Evolutionary conservation across 2,888 invertebrate genomes (phyloP).

Genomic region (Acleris holmiana): DNA sequence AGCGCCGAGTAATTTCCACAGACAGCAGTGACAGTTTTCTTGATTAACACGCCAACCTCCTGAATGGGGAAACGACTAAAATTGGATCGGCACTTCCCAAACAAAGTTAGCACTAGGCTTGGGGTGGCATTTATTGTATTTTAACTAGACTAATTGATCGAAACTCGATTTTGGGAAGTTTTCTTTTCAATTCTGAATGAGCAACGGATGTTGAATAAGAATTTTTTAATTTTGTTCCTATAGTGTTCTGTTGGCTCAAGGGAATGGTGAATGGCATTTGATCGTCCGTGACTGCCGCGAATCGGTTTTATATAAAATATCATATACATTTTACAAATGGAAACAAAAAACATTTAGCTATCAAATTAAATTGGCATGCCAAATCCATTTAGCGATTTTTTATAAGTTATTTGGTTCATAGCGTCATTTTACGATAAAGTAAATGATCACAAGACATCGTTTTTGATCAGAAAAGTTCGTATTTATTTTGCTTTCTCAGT

Average conservation of each 20-base stretch:
- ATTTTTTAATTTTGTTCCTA: not conserved
- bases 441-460: too few species aligned
- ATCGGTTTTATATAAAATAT: not conserved
- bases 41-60: conserved; percentile 53
- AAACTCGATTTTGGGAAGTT: conserved; percentile 60
- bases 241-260: not conserved
- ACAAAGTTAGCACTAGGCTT: conserved; percentile 68
- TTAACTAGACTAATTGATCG: conserved; percentile 76
- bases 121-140: conserved; percentile 74
- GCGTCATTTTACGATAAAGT: too few species aligned
- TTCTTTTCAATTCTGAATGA: conserved; percentile 53
- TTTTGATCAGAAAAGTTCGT: too few species aligned
- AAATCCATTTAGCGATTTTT: not conserved
- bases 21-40: conserved; percentile 50
- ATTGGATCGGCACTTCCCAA: conserved; percentile 71
- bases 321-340: too few species aligned
- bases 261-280: not conserved
- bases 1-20: conserved; percentile 46
- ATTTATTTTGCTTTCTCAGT: too few species aligned
- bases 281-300: conserved; percentile 10
- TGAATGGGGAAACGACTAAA: conserved; percentile 56
- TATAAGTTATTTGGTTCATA: not conserved
- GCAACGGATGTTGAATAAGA: conserved; percentile 10
- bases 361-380: too few species aligned
- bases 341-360: too few species aligned